Base-by-base conservation (phyloP, 2,797 vertebrate genomes). In the Phoebastria nigripes region DNA sequence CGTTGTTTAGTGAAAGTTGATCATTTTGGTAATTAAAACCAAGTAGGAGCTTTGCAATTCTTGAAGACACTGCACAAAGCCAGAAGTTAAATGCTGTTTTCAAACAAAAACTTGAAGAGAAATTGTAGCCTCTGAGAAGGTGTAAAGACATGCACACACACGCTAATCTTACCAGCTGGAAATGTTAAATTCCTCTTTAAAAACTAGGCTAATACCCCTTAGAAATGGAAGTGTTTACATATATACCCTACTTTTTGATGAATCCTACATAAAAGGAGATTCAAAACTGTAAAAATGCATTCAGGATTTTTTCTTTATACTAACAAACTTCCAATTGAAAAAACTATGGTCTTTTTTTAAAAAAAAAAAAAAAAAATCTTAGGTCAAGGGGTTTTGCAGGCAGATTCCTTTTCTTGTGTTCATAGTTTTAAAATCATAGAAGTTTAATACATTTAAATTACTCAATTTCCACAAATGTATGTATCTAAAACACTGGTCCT, bases 171-270 rank as follows among this genome's bases (percentile, higher is more conserved):
- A 94, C 44, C 47, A 91, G 61, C 62, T 90, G 74, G 44, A 96
- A 96, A 90, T 89, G 47, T 59, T 94, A 92, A 95, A 86, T 62
- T 93, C 67, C 47, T 94, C 81, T 83, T 90, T 83, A 79, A 89
- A 95, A 95, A 87, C 55, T 85, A 96, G 78, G 51, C 37, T 93
- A 97, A 96, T 90, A 90, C 39, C 55, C 72, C 91, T 86, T 91
- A 44, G 71, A 97, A 96, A 76, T 72, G 26, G 65, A 96, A 90
- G 42, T 78, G 66, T 82, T 97, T 96, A 86, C 44, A 63, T 83
- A 84, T 58, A 82, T 85, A 81, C 29, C 29, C 72, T 93, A 87
- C 67, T 92, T 96, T 95, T 90, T 73, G 31, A 96, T 93, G 91
- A 92, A 94, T 63, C 74, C 22, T 61, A 92, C 87, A 91, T 76